Percentiles rank a stretch among this genome's conserved stretches.
Conservation (phyloP, 2,113 vertebrate genomes). For the Gavia stellata region DNA sequence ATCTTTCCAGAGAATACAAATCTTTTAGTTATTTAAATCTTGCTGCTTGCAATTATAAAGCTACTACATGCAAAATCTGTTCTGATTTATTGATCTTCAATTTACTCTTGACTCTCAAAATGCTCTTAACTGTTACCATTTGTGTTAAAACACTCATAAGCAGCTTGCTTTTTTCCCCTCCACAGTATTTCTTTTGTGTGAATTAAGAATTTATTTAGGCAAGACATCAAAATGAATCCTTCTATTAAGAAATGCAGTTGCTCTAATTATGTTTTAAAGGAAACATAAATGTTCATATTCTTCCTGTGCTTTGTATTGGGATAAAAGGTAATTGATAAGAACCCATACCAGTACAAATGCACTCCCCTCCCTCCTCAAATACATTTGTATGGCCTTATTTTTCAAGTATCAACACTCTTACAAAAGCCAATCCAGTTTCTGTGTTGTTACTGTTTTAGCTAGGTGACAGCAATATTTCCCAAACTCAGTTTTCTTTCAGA, state of each 20-base stretch:
- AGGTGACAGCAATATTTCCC: not conserved
- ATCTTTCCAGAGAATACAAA: not conserved
- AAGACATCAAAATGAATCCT: not conserved
- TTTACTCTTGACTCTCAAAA: not conserved
- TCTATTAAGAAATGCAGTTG: not conserved
- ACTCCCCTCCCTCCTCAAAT: not conserved
- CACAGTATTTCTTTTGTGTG: not conserved
- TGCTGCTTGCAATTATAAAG: not conserved
- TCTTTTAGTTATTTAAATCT: not conserved
- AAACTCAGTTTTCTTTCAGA: not conserved
- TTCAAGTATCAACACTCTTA: not conserved
- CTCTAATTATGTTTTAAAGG: not conserved
- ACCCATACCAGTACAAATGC: not conserved
- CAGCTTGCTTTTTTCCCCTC: not conserved
- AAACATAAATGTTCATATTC: not conserved
- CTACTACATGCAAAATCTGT: not conserved
- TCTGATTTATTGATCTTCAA: not conserved
- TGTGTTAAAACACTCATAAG: not conserved
- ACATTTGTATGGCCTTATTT: not conserved
- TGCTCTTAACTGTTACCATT: not conserved
- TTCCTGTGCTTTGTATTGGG: not conserved
- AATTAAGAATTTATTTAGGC: not conserved
- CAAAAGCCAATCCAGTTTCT: not conserved
- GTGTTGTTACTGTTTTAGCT: not conserved
- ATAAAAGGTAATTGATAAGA: not conserved